Conservation (phyloP, 2,797 vertebrate species). For the Fistularia tabacaria region DNA sequence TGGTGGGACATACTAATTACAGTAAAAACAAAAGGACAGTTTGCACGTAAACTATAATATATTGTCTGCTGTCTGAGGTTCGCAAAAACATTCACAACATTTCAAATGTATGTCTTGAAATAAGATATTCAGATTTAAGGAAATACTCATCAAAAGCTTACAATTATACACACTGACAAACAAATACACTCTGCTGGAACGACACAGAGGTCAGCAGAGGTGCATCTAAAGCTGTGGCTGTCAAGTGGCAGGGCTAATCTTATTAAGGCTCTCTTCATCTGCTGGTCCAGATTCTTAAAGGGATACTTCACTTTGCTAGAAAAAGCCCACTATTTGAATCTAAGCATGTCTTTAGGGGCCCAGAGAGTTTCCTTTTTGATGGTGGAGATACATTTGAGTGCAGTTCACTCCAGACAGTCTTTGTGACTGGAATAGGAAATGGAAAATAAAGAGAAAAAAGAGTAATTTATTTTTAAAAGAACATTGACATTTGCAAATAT, state of each 20-base stretch:
- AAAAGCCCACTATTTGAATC: constrained; percentile 10
- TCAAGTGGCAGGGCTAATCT: constrained; percentile 72
- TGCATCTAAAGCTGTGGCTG: constrained; percentile 59
- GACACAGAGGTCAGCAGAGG: constrained; percentile 57
- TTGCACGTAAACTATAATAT: too few species aligned
- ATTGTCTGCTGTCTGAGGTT: too few species aligned
- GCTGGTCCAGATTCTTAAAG: constrained; percentile 56
- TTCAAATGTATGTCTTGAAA: too few species aligned
- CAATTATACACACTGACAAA: constrained; percentile 5
- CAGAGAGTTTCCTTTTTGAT: constrained; percentile 3
- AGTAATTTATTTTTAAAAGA: too few species aligned
- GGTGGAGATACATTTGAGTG: not conserved
- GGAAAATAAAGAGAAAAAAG: too few species aligned
- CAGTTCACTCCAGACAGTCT: not conserved
- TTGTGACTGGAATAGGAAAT: too few species aligned
- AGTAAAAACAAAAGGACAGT: too few species aligned
- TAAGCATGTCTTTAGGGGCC: constrained; percentile 1
- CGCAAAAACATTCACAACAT: too few species aligned
- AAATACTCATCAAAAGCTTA: too few species aligned
- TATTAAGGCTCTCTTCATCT: constrained; percentile 64
- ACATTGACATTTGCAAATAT: too few species aligned
- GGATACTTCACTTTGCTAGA: constrained; percentile 30
- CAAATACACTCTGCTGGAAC: constrained; percentile 37
- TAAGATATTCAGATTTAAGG: too few species aligned
- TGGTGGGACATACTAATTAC: too few species aligned